Base-by-base conservation (phyloP, 2,888 invertebrate genomes). In the Maniola hyperantus region DNA sequence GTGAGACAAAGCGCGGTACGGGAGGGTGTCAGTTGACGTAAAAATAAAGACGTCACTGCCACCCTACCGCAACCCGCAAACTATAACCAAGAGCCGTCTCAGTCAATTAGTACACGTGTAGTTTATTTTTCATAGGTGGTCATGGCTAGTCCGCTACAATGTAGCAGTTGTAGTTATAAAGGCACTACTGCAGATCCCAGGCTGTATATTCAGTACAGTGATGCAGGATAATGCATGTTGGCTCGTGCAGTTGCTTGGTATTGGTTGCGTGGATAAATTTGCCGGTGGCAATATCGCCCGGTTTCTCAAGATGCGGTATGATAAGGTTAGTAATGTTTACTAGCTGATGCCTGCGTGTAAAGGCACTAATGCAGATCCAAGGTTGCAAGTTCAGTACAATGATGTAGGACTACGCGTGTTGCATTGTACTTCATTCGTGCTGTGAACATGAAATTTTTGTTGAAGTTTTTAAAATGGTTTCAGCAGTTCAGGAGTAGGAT, bases 141-240 rank as follows among this genome's bases (percentile, higher is more conserved):
- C 97, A 69, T 94, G 95, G 84, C 87, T 99, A 15, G 87, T 99
- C 36, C 95, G 96, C 1, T 99, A 99, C 92, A 99, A 97, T 83
- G 96, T 99, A 48, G 85, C 95, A 34, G 98, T 99, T 20, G 98
- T 99, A 71, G 93, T 97, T 20, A 92, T 96, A 64, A 99, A 99
- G 92, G 95, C 97, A 7, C 83, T 96, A 61, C 94, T 99, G 44
- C 97, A 99, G 94, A 95, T 99, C 75, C 94, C 98, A 5, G 99
- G 99, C 11, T 99, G 99, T 82, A 95, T 99, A 55, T 97, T 97
- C 76, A 93, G 95, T 71, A 78, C 91, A 1, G 83, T 93, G 66
- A 93, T 97, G 77, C 93, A 94, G 70, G 74, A 78, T 2, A 82
- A 91, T 74, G 94, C 91, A 60, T 98, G 96, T 80, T 96, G 95